Percentiles rank a stretch among this genome's conserved stretches.
phyloP scores from a whole-genome alignment of 64 coral and sea anemone genomes.

The Montipora cactus region DNA sequence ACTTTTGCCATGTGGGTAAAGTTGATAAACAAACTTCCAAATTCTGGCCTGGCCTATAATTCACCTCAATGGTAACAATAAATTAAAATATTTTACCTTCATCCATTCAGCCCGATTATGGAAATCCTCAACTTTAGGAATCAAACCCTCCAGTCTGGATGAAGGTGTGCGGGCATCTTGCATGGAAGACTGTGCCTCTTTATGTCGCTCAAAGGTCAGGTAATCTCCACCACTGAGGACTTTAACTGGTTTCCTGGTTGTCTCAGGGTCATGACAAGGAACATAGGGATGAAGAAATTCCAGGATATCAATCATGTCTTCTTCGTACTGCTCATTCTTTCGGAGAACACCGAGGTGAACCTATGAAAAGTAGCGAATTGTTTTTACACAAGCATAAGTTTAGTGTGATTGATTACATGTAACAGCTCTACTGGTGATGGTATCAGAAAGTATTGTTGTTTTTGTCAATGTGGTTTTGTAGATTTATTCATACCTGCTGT shows the following conservation, averaged over 20 bases:
- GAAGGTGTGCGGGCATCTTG: conserved; percentile 74
- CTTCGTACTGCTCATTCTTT: conserved; percentile 16
- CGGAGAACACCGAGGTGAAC: conserved; percentile 27
- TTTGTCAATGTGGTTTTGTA: too few relatives aligned
- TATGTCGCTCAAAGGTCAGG: conserved; percentile 71
- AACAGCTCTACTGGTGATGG: too few relatives aligned
- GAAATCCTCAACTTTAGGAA: conserved; percentile 77
- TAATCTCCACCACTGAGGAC: conserved; percentile 66
- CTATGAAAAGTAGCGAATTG: neutral
- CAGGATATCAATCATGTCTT: conserved; percentile 64
- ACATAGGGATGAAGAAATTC: conserved; percentile 70
- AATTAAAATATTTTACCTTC: conserved; percentile 20
- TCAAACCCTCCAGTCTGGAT: conserved; percentile 41
- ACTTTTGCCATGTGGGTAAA: neutral
- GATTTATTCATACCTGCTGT: too few relatives aligned
- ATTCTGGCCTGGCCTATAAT: neutral
- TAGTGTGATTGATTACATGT: too few relatives aligned
- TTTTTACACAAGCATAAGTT: too few relatives aligned
- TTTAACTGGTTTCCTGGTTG: conserved; percentile 15
- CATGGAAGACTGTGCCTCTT: conserved; percentile 73
- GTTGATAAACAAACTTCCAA: neutral
- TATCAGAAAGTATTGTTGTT: too few relatives aligned
- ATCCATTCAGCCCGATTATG: conserved; percentile 69
- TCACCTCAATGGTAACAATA: neutral
- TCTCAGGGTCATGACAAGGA: conserved; percentile 39